These are phyloP conservation scores for cattle (Bos taurus) DNA, from an alignment of 2,113 vertebrate genomes.

Conservation along the genomic window DNA sequence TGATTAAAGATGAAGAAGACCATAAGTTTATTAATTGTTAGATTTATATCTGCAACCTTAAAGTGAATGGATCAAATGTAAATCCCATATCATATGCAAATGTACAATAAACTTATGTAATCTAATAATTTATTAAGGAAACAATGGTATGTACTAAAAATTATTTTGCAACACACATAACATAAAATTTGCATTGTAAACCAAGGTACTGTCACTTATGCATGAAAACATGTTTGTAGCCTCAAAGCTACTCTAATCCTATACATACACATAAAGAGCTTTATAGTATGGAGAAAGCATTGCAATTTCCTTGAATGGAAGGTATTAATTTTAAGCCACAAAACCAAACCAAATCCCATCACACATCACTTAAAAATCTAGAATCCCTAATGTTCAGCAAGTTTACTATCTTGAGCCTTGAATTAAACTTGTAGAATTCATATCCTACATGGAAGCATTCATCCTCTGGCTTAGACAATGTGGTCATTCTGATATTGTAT, in stretches of 20 bases:
- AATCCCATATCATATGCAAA: conserved; percentile 43
- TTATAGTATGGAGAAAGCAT: background rate
- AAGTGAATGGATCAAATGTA: conserved; percentile 44
- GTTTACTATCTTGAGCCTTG: background rate
- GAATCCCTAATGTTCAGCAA: background rate
- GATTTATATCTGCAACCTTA: conserved; percentile 45
- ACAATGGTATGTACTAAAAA: conserved; percentile 31
- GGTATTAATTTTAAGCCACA: background rate
- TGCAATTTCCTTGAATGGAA: background rate
- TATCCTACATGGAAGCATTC: background rate
- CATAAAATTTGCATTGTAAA: conserved; percentile 37
- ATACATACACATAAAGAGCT: background rate
- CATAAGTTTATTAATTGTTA: conserved; percentile 60
- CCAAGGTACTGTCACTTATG: background rate
- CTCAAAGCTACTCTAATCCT: background rate
- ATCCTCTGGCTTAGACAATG: background rate
- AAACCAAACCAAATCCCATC: background rate
- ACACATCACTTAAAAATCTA: background rate
- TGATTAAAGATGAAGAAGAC: conserved; percentile 54
- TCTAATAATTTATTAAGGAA: conserved; percentile 42
- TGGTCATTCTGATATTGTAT: background rate
- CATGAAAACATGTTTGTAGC: background rate
- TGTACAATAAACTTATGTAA: conserved; percentile 38
- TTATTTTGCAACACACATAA: conserved; percentile 2
- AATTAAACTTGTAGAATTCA: background rate